A percentile compares a stretch with the other conserved stretches of the same genome.
phyloP scores from a whole-genome alignment of 1,140 invertebrate genomes.

The Aleiodes sp. region DNA sequence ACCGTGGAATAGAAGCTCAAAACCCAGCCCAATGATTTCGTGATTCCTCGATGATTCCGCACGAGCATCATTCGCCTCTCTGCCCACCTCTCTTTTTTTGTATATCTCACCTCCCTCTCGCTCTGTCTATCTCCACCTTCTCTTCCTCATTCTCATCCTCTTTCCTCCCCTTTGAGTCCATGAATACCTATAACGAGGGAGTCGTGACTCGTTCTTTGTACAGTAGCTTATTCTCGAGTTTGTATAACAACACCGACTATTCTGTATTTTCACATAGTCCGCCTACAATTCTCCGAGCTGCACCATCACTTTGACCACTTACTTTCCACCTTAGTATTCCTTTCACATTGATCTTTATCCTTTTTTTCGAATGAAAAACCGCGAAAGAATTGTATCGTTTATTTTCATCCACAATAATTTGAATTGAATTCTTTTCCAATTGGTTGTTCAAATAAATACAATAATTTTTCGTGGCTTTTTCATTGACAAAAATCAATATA shows the following conservation, averaged over 20 bases:
- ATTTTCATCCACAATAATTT: too few species aligned
- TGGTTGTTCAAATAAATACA: too few species aligned
- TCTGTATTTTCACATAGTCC: slow-evolving; percentile 2
- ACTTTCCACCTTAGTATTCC: not conserved
- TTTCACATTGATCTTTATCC: not conserved
- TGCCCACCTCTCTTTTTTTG: not conserved
- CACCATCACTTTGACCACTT: slow-evolving; percentile 13
- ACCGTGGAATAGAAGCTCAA: slow-evolving; percentile 1
- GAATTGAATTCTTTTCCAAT: too few species aligned
- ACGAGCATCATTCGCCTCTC: slow-evolving; percentile 22
- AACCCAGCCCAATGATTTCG: slow-evolving; percentile 50
- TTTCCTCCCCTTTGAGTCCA: slow-evolving; percentile 4
- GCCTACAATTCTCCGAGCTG: not conserved
- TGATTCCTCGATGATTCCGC: slow-evolving; percentile 45
- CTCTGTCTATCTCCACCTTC: slow-evolving; percentile 10
- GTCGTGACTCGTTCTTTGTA: slow-evolving; percentile 59
- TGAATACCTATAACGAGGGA: slow-evolving; percentile 53
- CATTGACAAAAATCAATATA: too few species aligned
- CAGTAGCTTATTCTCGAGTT: slow-evolving; percentile 55
- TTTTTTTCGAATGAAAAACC: too few species aligned
- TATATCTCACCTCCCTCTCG: not conserved
- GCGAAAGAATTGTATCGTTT: too few species aligned
- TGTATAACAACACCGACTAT: slow-evolving; percentile 34
- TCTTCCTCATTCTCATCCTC: not conserved
- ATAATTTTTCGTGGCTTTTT: too few species aligned